These are phyloP conservation scores for Tupaia chinensis DNA, from an alignment of 2,113 vertebrate genomes.

Conservation along the genomic window DNA sequence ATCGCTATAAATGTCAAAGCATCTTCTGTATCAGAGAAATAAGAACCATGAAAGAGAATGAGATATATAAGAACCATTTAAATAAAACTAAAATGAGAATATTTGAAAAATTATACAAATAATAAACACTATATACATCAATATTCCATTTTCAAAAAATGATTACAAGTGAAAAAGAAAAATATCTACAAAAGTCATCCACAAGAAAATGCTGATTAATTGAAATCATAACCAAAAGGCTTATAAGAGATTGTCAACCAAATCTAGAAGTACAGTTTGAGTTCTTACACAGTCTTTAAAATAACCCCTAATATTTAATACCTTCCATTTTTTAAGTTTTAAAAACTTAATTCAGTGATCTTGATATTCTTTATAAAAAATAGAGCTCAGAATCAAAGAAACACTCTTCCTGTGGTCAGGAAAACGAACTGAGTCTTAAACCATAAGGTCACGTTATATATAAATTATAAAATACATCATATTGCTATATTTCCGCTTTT, in stretches of 20 bases:
- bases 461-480: constrained; percentile 6
- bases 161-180: not conserved
- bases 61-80: not conserved
- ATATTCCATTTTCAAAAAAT: not conserved
- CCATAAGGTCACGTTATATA: not conserved
- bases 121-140: not conserved
- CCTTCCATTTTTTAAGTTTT: not conserved
- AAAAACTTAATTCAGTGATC: not conserved
- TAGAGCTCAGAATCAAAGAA: not conserved
- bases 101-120: not conserved
- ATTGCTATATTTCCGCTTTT: constrained; percentile 18
- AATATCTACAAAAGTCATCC: not conserved
- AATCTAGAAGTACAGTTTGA: not conserved
- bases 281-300: not conserved
- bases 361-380: not conserved
- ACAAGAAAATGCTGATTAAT: not conserved
- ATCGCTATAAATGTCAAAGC: not conserved
- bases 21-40: not conserved
- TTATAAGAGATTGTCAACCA: not conserved
- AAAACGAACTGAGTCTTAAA: constrained; percentile 34
- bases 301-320: not conserved
- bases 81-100: constrained; percentile 21
- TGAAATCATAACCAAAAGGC: not conserved
- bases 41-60: not conserved
- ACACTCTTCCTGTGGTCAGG: not conserved